Percentiles rank a stretch among this genome's conserved stretches.
These are phyloP conservation scores for Porites rus DNA, from an alignment of 92 coral and sea anemone genomes.

Conservation along the genomic window DNA sequence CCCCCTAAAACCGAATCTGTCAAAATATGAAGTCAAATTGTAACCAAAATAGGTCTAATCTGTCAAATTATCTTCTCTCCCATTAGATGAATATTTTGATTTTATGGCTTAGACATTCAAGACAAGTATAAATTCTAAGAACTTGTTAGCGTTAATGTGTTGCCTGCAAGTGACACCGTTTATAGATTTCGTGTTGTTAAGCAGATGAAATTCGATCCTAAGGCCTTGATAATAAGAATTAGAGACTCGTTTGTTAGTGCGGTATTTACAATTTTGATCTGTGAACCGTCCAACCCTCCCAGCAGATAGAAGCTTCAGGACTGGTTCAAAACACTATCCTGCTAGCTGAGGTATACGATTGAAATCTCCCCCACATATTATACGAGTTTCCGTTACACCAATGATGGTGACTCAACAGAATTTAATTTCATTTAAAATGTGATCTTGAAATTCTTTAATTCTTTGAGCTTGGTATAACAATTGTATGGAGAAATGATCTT, in stretches of 20 bases:
- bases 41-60: no score
- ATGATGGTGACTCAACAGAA: conserved; percentile 47
- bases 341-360: conserved; percentile 56
- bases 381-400: conserved; percentile 71
- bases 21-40: no score
- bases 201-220: conserved; percentile 56
- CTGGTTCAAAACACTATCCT: conserved; percentile 64
- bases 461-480: conserved; percentile 52
- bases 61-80: no score
- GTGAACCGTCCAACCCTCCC: conserved; percentile 66
- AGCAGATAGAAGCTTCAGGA: conserved; percentile 62
- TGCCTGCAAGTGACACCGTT: conserved; percentile 66
- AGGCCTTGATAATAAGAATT: conserved; percentile 69
- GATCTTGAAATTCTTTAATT: conserved; percentile 60
- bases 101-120: no score
- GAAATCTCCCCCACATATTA: conserved; percentile 21
- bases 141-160: conserved; percentile 62
- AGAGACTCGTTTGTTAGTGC: conserved; percentile 40
- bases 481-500: no score
- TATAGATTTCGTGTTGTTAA: conserved; percentile 47
- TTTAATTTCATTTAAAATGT: conserved; percentile 53
- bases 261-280: conserved; percentile 40
- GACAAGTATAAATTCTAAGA: conserved; percentile 36
- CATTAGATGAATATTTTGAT: no score
- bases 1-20: no score